A percentile compares a stretch with the other conserved stretches of the same genome.
phyloP scores from a whole-genome alignment of 2,113 vertebrate genomes.

The Bettongia penicillata region DNA sequence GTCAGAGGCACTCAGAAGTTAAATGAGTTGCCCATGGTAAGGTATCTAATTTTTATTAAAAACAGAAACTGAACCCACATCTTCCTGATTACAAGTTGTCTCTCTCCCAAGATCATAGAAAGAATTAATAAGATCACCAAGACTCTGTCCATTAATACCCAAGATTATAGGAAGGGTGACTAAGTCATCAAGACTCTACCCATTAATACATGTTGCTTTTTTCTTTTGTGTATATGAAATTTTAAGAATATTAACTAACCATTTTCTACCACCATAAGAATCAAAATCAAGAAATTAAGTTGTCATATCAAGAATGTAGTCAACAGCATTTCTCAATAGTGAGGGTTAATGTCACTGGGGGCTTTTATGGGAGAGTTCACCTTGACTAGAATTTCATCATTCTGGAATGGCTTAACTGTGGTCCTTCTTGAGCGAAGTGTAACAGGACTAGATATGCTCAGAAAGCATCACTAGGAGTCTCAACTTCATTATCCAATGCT shows the following conservation, averaged over 20 bases:
- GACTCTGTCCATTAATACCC: background rate
- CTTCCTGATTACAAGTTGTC: background rate
- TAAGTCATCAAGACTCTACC: background rate
- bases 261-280: background rate
- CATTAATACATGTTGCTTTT: background rate
- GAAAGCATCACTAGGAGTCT: background rate
- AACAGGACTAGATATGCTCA: background rate
- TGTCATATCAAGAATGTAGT: background rate
- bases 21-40: background rate
- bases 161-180: background rate
- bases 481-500: background rate
- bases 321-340: background rate
- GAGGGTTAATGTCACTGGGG: background rate
- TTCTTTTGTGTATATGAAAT: background rate
- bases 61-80: background rate
- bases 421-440: background rate
- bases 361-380: background rate
- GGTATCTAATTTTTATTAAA: background rate
- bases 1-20: background rate
- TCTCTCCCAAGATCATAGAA: background rate
- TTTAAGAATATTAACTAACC: background rate
- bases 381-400: background rate
- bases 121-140: background rate
- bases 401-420: background rate
- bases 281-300: background rate